These are phyloP conservation scores for Scaptomyza reducta DNA, from an alignment of 2,888 invertebrate species.

Conservation along the genomic window DNA sequence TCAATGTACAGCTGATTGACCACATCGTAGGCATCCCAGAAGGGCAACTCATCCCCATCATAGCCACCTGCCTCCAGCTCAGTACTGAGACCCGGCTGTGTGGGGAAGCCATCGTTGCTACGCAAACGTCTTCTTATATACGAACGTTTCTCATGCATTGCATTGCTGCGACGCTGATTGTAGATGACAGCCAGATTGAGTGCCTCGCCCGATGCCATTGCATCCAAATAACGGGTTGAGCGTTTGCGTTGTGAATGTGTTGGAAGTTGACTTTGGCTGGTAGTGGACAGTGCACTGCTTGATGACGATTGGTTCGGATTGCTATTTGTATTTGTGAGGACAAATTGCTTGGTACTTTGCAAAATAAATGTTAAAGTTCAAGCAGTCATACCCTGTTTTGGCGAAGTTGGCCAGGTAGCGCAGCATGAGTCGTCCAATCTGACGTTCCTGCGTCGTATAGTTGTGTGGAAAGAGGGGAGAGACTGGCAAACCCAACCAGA, in stretches of 20 bases:
- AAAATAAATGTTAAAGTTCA: background rate
- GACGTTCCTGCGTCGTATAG: slow-evolving; percentile 91
- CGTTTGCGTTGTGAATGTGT: slow-evolving; percentile 49
- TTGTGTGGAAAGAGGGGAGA: slow-evolving; percentile 89
- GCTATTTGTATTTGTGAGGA: slow-evolving; percentile 44
- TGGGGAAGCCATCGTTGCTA: slow-evolving; percentile 66
- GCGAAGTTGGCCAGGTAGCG: slow-evolving; percentile 95
- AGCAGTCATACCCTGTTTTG: slow-evolving; percentile 89
- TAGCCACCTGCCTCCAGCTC: slow-evolving; percentile 64
- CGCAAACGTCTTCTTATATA: slow-evolving; percentile 69
- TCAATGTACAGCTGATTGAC: slow-evolving; percentile 95
- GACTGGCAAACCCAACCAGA: slow-evolving; percentile 92
- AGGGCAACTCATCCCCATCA: slow-evolving; percentile 85
- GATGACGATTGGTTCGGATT: slow-evolving; percentile 81
- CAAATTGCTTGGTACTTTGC: background rate
- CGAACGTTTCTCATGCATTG: slow-evolving; percentile 78
- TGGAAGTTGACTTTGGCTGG: slow-evolving; percentile 12
- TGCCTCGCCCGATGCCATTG: slow-evolving; percentile 48
- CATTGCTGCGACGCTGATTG: slow-evolving; percentile 79
- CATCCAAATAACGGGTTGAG: slow-evolving; percentile 20
- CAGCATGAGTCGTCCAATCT: slow-evolving; percentile 91
- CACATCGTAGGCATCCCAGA: slow-evolving; percentile 95
- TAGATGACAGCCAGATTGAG: slow-evolving; percentile 80
- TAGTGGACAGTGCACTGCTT: slow-evolving; percentile 38
- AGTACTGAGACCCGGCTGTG: slow-evolving; percentile 37